Evolutionary conservation across 2,797 vertebrate species (phyloP), one percentile per base, ranked within the genome.

Genomic region (Gobionotothen gibberifrons): DNA sequence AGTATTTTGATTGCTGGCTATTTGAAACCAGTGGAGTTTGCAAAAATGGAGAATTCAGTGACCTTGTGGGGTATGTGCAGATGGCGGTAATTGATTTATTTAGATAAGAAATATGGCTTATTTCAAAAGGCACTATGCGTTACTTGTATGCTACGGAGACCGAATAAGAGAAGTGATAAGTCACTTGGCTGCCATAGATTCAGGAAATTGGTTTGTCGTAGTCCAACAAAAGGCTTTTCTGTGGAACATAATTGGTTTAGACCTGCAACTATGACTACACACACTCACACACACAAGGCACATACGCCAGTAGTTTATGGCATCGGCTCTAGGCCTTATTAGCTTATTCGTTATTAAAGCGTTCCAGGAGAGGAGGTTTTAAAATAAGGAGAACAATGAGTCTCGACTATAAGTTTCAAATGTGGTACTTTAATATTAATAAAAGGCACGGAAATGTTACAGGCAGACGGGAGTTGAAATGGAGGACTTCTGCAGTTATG

Each of bases 141-240:
- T 79, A 76, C 81, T 78, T 65, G 64, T 85, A 88, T 87, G 82
- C 79, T 89, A 79, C 89, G 69, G 79, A 84, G 68, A 47, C 54
- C 66, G 81, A 82, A 86, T 89, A 87, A 83, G 82, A 74, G 57
- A 90, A 89, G 81, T 73, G 86, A 91, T 81, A 82, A 89, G 85
- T 89, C 85, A 88, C 77, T 90, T 80, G 76, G 78, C 81, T 82
- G 78, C 84, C 83, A 84, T 86, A 89, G 82, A 87, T 83, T 90
- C 84, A 69, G 87, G 87, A 93, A 92, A 93, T 93, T 90, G 90
- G 88, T 90, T 92, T 88, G 91, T 91, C 74, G 69, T 78, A 58
- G 74, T 79, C 69, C 71, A 85, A 92, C 89, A 93, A 93, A 91
- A 87, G 88, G 49, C 78, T 72, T 56, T 72, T 85, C 78, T 78